A percentile compares a stretch with the other conserved stretches of the same genome.
Conservation (phyloP, 2,888 invertebrate genomes). For the Trachelus tabidus region DNA sequence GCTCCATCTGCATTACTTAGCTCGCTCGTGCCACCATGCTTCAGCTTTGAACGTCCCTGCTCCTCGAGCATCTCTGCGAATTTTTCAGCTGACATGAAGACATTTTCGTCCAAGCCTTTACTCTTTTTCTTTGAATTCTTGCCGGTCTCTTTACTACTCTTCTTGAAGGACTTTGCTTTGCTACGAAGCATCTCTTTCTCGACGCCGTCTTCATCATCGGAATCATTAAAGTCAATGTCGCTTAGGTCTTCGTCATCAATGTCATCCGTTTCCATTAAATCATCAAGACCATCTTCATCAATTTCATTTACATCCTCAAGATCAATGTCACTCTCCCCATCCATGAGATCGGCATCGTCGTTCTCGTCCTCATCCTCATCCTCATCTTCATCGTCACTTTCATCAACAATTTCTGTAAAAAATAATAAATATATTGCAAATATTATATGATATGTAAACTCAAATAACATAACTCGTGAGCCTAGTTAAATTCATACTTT, state of each 20-base stretch:
- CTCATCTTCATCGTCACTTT: slow-evolving; percentile 41
- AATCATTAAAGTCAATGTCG: slow-evolving; percentile 64
- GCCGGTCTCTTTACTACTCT: slow-evolving; percentile 21
- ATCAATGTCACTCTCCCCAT: slow-evolving; percentile 27
- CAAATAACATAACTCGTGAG: background rate
- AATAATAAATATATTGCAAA: slow-evolving; percentile 1
- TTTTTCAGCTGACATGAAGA: slow-evolving; percentile 89
- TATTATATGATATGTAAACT: background rate
- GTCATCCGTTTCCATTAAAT: slow-evolving; percentile 50
- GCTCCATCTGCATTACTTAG: slow-evolving; percentile 83
- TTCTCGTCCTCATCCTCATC: slow-evolving; percentile 35
- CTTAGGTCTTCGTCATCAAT: slow-evolving; percentile 64
- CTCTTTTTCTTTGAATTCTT: slow-evolving; percentile 28
- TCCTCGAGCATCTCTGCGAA: slow-evolving; percentile 90
- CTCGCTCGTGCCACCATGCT: slow-evolving; percentile 75
- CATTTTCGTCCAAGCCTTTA: slow-evolving; percentile 44
- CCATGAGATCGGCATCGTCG: slow-evolving; percentile 26
- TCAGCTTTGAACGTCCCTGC: slow-evolving; percentile 73
- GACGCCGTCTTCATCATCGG: slow-evolving; percentile 44
- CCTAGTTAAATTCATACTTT: slow-evolving; percentile 28
- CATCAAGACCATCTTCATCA: slow-evolving; percentile 41
- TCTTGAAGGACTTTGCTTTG: slow-evolving; percentile 7
- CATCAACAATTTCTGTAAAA: slow-evolving; percentile 29
- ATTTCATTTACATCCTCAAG: slow-evolving; percentile 55
- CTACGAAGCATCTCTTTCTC: slow-evolving; percentile 12